Percentiles rank a stretch among this genome's conserved stretches.
phyloP scores from a whole-genome alignment of 2,113 vertebrate genomes.

The Oreochromis tanganicae region DNA sequence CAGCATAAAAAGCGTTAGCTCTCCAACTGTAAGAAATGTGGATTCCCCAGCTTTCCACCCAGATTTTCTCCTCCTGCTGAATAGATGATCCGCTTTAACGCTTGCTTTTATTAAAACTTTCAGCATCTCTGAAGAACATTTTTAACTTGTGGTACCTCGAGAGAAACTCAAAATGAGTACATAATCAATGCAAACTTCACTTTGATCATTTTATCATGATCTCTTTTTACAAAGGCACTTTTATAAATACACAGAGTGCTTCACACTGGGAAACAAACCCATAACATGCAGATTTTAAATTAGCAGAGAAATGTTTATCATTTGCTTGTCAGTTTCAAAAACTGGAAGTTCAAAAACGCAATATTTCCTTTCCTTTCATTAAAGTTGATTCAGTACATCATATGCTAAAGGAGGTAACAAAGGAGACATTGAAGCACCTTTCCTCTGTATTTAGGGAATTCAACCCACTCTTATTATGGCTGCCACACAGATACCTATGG shows the following conservation, averaged over 20 bases:
- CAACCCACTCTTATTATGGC: not conserved
- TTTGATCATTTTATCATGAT: not conserved
- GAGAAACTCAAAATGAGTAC: not conserved
- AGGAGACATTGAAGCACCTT: rapidly evolving
- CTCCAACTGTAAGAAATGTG: not conserved
- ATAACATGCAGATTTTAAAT: not conserved
- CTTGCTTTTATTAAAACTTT: not conserved
- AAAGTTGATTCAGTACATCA: not conserved
- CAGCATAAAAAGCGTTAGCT: not conserved
- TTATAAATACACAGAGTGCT: not conserved
- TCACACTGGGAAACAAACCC: not conserved
- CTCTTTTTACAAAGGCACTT: not conserved
- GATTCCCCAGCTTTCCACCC: not conserved
- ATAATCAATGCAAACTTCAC: not conserved
- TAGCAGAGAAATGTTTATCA: not conserved
- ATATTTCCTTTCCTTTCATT: not conserved
- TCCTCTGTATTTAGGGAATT: not conserved
- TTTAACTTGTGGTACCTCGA: not conserved
- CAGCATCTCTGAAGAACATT: rapidly evolving
- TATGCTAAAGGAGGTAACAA: not conserved
- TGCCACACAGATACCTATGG: not conserved
- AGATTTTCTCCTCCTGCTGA: not conserved
- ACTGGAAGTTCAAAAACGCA: not conserved
- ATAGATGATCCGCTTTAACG: not conserved
- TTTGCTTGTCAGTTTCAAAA: not conserved